These are phyloP conservation scores for Parapsyche elsis DNA, from an alignment of 1,140 invertebrate genomes.

Conservation along the genomic window DNA sequence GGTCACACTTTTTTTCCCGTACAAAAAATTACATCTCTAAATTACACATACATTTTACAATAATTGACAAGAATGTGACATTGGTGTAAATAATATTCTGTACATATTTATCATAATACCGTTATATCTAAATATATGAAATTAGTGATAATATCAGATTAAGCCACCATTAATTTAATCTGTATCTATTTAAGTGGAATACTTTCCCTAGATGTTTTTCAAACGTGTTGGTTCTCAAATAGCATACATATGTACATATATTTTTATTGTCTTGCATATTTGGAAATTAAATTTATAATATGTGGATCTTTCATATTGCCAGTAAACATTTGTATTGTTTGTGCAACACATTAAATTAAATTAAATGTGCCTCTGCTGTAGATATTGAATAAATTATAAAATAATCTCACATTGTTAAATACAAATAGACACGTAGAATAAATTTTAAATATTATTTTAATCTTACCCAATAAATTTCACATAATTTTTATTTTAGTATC, in stretches of 20 bases:
- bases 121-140: background rate
- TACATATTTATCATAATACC: background rate
- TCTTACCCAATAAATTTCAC: too few species aligned
- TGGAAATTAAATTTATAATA: too few species aligned
- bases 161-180: background rate
- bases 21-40: background rate
- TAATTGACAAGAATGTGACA: background rate
- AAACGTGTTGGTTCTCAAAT: background rate
- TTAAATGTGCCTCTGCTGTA: too few species aligned
- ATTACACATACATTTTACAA: background rate
- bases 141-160: background rate
- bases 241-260: too few species aligned
- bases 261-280: too few species aligned
- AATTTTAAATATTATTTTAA: too few species aligned
- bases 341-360: too few species aligned
- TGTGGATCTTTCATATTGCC: too few species aligned
- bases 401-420: too few species aligned
- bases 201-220: background rate
- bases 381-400: too few species aligned
- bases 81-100: background rate
- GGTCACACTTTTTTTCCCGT: constrained; percentile 11
- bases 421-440: too few species aligned
- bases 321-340: too few species aligned
- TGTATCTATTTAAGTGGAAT: background rate
- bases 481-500: background rate